Conservation (phyloP, 2,888 invertebrate species). For the Automeris io region DNA sequence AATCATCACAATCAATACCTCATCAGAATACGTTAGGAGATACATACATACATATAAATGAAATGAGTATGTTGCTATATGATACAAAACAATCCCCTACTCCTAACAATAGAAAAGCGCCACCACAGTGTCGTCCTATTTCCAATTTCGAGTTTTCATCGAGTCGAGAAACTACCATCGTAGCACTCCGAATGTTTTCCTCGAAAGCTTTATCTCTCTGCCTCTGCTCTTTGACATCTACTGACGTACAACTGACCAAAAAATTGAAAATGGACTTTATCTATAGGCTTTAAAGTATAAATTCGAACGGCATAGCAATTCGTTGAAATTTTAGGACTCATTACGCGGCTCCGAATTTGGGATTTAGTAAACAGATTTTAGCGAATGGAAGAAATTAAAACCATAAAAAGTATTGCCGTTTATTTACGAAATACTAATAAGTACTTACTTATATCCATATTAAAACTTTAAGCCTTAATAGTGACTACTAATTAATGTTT, state of each 20-base stretch:
- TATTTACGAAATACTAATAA: too few relatives aligned
- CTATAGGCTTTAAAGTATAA: conserved; percentile 25
- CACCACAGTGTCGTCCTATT: conserved; percentile 21
- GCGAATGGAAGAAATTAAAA: conserved; percentile 41
- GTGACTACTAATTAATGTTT: too few relatives aligned
- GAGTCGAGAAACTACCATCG: conserved; percentile 25
- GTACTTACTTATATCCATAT: too few relatives aligned
- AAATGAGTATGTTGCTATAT: too few relatives aligned
- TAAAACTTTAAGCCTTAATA: too few relatives aligned
- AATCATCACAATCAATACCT: too few relatives aligned
- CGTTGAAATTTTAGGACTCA: conserved; percentile 60
- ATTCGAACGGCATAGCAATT: conserved; percentile 23
- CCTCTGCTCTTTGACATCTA: conserved; percentile 70
- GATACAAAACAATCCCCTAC: conserved; percentile 30
- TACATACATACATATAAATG: too few relatives aligned
- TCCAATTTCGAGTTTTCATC: conserved; percentile 38
- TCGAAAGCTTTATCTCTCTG: conserved; percentile 61
- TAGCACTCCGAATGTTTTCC: conserved; percentile 55
- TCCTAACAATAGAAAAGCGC: conserved; percentile 23
- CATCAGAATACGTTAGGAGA: too few relatives aligned
- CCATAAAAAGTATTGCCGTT: conserved; percentile 31
- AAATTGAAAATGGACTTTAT: conserved; percentile 44
- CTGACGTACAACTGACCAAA: conserved; percentile 49
- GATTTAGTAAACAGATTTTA: conserved; percentile 57
- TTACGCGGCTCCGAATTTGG: conserved; percentile 63